These are phyloP conservation scores for Acanthococcus lagerstroemiae DNA, from an alignment of 2,888 invertebrate genomes.

Conservation along the genomic window DNA sequence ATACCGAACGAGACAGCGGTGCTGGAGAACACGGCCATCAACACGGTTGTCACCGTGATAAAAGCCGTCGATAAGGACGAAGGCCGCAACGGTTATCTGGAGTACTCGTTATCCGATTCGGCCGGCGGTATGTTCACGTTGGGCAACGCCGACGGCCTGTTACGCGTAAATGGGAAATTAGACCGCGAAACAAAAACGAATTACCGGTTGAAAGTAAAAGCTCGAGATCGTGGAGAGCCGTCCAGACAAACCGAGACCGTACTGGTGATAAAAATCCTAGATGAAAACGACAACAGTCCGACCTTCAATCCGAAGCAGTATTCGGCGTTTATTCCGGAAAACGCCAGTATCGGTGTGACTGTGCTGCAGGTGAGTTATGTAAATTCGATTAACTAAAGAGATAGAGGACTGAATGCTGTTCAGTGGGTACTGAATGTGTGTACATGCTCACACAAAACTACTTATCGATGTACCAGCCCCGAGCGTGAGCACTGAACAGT, in stretches of 20 bases:
- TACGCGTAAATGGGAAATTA: slow-evolving; percentile 72
- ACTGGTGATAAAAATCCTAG: slow-evolving; percentile 63
- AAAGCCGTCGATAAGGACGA: slow-evolving; percentile 84
- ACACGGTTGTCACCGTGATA: slow-evolving; percentile 78
- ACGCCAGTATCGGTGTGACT: slow-evolving; percentile 85
- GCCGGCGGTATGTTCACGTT: slow-evolving; percentile 59
- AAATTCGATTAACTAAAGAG: not conserved
- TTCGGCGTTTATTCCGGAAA: slow-evolving; percentile 81
- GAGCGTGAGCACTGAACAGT: no score
- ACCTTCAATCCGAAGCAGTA: slow-evolving; percentile 82
- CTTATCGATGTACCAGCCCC: no score
- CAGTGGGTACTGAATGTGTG: no score
- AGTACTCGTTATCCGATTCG: slow-evolving; percentile 56
- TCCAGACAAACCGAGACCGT: slow-evolving; percentile 58
- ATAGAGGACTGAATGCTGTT: no score
- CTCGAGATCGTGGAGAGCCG: slow-evolving; percentile 79
- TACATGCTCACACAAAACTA: no score
- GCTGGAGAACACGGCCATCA: slow-evolving; percentile 72
- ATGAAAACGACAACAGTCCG: slow-evolving; percentile 84
- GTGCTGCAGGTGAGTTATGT: slow-evolving; percentile 62
- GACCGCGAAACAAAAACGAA: slow-evolving; percentile 70
- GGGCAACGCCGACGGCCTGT: slow-evolving; percentile 75
- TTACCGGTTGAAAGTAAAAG: slow-evolving; percentile 68
- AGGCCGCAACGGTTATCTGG: slow-evolving; percentile 81
- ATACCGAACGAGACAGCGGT: slow-evolving; percentile 68